These are phyloP conservation scores for Clunio marinus DNA, from an alignment of 2,888 invertebrate species.

Conservation along the genomic window DNA sequence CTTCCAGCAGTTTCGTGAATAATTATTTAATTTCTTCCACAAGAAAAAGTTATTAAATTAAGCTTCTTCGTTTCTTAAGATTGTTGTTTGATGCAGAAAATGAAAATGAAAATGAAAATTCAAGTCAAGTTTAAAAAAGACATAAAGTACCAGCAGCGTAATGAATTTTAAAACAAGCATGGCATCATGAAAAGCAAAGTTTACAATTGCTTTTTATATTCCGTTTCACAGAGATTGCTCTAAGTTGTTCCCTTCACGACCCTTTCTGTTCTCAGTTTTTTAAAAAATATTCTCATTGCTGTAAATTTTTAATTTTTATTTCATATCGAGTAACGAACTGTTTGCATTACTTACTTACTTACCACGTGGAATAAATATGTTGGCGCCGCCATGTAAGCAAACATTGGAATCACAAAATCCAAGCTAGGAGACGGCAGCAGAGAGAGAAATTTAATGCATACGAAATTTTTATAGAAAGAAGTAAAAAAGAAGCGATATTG, in stretches of 20 bases:
- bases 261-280: background rate
- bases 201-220: no score
- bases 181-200: no score
- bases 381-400: no score
- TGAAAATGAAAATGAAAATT: background rate
- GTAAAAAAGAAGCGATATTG: background rate
- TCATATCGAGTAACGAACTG: background rate
- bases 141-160: background rate
- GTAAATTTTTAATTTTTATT: background rate
- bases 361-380: no score
- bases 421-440: background rate
- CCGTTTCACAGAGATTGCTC: no score
- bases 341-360: no score
- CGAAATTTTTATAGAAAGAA: conserved; percentile 4
- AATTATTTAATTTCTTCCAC: conserved; percentile 37
- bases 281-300: background rate
- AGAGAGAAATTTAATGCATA: conserved; percentile 32
- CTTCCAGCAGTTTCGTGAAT: background rate
- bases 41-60: conserved; percentile 32
- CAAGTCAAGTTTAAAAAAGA: no score
- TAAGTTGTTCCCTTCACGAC: background rate
- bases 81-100: conserved; percentile 13
- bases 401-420: background rate
- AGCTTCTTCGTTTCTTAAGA: conserved; percentile 6
- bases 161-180: no score